phyloP scores from a whole-genome alignment of 64 coral and sea anemone species.

The Catalaphyllia jardinei region DNA sequence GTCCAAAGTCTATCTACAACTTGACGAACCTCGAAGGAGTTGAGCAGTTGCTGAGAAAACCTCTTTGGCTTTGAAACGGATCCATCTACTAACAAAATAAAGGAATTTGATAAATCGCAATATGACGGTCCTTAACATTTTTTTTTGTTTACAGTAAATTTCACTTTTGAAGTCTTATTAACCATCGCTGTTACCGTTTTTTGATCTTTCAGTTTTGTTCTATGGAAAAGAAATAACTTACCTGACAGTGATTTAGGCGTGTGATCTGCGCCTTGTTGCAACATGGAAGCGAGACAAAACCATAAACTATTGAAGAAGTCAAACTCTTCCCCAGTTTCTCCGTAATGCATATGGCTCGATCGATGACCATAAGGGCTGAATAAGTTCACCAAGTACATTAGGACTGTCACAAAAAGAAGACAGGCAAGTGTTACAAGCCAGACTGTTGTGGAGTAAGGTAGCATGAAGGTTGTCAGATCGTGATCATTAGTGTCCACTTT shows the following conservation, averaged over 20 bases:
- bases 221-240: not conserved
- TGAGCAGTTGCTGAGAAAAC: no score
- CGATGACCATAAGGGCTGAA: conserved; percentile 55
- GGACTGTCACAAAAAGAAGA: conserved; percentile 38
- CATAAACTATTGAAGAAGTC: conserved; percentile 59
- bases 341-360: not conserved
- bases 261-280: conserved; percentile 61
- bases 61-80: no score
- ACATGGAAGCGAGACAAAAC: conserved; percentile 68
- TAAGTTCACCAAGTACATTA: conserved; percentile 57
- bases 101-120: no score
- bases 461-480: conserved; percentile 47
- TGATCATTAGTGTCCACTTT: conserved; percentile 39
- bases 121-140: no score
- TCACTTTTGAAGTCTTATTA: no score
- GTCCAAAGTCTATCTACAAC: no score
- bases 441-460: conserved; percentile 36
- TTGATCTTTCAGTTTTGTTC: not conserved
- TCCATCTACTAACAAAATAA: no score
- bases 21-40: no score
- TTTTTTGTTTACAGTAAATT: no score
- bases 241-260: conserved; percentile 57
- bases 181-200: not conserved
- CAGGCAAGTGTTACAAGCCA: conserved; percentile 51
- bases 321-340: conserved; percentile 51